Evolutionary conservation across 2,888 invertebrate species (phyloP).

Genomic region (Agonopterix alstromeriana): DNA sequence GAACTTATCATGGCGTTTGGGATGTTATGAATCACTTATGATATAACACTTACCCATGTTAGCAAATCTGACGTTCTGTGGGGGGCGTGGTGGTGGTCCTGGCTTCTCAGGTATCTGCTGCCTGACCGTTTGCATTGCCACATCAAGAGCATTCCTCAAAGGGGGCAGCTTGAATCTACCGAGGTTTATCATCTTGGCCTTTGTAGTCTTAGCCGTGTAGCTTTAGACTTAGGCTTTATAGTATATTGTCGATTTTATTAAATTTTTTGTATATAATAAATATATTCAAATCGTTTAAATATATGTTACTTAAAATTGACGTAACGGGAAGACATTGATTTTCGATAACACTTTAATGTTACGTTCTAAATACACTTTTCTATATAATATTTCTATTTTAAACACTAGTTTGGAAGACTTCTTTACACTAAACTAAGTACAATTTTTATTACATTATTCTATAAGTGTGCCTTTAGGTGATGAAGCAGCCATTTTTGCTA

Average conservation of each 20-base stretch:
- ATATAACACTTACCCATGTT: conserved; percentile 53
- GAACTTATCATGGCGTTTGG: not conserved
- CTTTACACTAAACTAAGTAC: conserved; percentile 47
- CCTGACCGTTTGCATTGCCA: conserved; percentile 88
- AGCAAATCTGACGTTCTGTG: conserved; percentile 73
- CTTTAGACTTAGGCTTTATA: not conserved
- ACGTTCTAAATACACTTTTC: not conserved
- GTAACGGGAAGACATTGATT: conserved; percentile 29
- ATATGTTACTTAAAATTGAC: conserved; percentile 21
- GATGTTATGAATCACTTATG: not conserved
- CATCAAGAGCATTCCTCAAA: conserved; percentile 85
- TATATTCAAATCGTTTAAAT: conserved; percentile 1
- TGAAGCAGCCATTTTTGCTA: conserved; percentile 48
- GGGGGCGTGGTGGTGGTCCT: conserved; percentile 65
- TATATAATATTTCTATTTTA: conserved; percentile 5
- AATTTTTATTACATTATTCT: conserved; percentile 40
- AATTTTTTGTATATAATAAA: conserved; percentile 9
- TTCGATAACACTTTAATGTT: conserved; percentile 15
- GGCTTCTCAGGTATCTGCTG: conserved; percentile 85
- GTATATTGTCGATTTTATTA: not conserved
- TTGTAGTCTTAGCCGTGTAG: conserved; percentile 4
- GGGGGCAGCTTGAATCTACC: conserved; percentile 83
- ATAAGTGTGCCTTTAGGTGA: conserved; percentile 22
- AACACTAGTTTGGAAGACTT: conserved; percentile 65
- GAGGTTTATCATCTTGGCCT: conserved; percentile 48